phyloP scores from a whole-genome alignment of 37 sponge, comb jelly and placozoan genomes.

The Diacarnus erythraeanus region DNA sequence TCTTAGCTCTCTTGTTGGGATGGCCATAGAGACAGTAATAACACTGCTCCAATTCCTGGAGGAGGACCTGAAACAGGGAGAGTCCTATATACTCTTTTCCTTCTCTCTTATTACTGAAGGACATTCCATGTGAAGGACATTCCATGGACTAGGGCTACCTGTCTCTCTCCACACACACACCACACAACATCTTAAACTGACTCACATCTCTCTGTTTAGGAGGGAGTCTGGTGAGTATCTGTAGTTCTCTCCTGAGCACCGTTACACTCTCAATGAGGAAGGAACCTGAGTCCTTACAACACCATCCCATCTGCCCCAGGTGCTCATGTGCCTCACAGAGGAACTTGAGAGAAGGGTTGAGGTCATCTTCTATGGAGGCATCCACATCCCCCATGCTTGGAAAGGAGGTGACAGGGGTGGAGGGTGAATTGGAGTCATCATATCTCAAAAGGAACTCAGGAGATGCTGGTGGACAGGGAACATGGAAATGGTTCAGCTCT shows the following conservation, averaged over 20 bases:
- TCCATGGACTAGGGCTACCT: no score
- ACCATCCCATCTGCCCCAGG: slow-evolving; percentile 56
- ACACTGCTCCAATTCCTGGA: slow-evolving; percentile 80
- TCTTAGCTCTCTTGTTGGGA: slow-evolving; percentile 70
- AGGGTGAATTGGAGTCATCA: no score
- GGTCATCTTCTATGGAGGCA: not conserved
- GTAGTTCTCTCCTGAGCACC: slow-evolving; percentile 49
- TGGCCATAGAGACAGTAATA: slow-evolving; percentile 81
- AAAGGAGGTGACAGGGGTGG: no score
- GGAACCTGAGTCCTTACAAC: slow-evolving; percentile 49
- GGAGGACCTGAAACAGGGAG: slow-evolving; percentile 31
- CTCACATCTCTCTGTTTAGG: slow-evolving; percentile 55
- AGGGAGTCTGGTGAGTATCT: slow-evolving; percentile 30
- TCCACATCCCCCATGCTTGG: not conserved
- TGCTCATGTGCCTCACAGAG: slow-evolving; percentile 47
- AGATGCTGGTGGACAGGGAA: not conserved
- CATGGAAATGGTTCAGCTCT: not conserved
- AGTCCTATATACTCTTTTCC: no score
- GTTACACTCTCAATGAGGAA: slow-evolving; percentile 39
- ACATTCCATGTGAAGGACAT: no score
- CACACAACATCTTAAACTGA: slow-evolving; percentile 2
- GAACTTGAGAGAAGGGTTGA: slow-evolving; percentile 2
- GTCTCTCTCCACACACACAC: no score
- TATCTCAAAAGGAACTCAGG: not conserved
- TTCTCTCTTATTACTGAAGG: no score